A percentile compares a stretch with the other conserved stretches of the same genome.
Evolutionary conservation across 2,888 invertebrate genomes (phyloP).

Genomic region (Scotopteryx bipunctaria): DNA sequence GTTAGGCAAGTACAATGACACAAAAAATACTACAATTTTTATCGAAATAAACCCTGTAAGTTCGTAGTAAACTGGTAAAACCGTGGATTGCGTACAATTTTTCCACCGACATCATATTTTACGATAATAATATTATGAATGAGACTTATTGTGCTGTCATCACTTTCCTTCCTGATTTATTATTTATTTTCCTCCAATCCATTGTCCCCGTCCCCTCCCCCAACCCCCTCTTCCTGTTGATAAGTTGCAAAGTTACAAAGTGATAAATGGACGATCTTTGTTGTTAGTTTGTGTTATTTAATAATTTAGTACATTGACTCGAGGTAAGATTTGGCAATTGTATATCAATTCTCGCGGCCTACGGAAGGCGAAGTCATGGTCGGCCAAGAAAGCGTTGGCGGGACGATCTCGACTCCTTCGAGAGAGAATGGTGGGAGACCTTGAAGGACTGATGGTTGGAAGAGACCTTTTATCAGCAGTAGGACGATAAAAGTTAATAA

Average conservation of each 20-base stretch:
- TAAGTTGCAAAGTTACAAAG: conserved; percentile 35
- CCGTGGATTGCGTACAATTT: not conserved
- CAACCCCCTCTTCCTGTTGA: conserved; percentile 16
- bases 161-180: conserved; percentile 36
- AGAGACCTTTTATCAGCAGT: too few relatives aligned
- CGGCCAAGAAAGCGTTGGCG: too few relatives aligned
- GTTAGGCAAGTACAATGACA: too few relatives aligned
- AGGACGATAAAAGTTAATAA: too few relatives aligned
- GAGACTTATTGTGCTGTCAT: conserved; percentile 34
- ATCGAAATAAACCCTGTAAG: too few relatives aligned
- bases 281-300: conserved; percentile 27
- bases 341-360: too few relatives aligned
- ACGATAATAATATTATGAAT: conserved; percentile 3
- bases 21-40: too few relatives aligned
- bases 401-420: too few relatives aligned
- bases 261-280: conserved; percentile 36
- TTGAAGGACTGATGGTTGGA: too few relatives aligned
- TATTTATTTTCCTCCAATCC: conserved; percentile 31
- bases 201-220: conserved; percentile 1
- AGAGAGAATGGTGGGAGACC: too few relatives aligned
- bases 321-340: too few relatives aligned
- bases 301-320: conserved; percentile 11
- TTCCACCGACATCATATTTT: conserved; percentile 3
- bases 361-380: too few relatives aligned
- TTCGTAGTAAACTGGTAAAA: not conserved